Evolutionary conservation across 2,113 vertebrate species (phyloP), one percentile per base, ranked within the genome.

Genomic region (Chaetorhynchus papuensis): DNA sequence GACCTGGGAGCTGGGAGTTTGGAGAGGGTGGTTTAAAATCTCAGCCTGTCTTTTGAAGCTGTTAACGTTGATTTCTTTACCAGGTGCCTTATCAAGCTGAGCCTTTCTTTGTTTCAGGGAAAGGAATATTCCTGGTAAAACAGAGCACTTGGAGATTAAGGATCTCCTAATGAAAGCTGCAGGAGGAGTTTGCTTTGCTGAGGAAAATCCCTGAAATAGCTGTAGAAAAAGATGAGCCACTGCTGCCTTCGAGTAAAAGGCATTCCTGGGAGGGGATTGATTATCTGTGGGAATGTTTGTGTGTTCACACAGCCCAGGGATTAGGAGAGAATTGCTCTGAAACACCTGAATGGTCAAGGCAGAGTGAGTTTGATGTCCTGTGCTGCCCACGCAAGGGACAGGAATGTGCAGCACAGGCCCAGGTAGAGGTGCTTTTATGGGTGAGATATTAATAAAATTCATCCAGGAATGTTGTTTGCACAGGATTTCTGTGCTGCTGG

Each of bases 331-430:
- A 33, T 35, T 27, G 9, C 37, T 74, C 59, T 41, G 54, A 53
- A 59, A 21, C 61, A 30, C 31, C 10, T 57, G 23, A 50, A 24
- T 19, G 28, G 56, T 26, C 28, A 10, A 27, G 74, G 22, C 72
- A 60, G 2, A 0, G 30, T 10, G 54, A 22, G 31, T 71, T 26
- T 45, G 47, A 11, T 45, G 22, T 3, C 23, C 63, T 52, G 63
- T 13, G 5, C 45, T 47, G 63, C 41, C 60, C 57, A 61, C 41
- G 4, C 14, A 3, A 11, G 82, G 66, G 39, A 10, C n/a, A 68
- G 42, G 20, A 19, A 42, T 0, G 3, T 1, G 1, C 9, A 65
- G 57, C 79, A 50, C 64, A 61, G 54, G 6, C 23, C 0, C 5
- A 76, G 79, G 22, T 31, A 37, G 45, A 37, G n/a, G n/a, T 39